Conservation (phyloP, 2,888 invertebrate genomes). For the Acanthosepion lycidas region DNA sequence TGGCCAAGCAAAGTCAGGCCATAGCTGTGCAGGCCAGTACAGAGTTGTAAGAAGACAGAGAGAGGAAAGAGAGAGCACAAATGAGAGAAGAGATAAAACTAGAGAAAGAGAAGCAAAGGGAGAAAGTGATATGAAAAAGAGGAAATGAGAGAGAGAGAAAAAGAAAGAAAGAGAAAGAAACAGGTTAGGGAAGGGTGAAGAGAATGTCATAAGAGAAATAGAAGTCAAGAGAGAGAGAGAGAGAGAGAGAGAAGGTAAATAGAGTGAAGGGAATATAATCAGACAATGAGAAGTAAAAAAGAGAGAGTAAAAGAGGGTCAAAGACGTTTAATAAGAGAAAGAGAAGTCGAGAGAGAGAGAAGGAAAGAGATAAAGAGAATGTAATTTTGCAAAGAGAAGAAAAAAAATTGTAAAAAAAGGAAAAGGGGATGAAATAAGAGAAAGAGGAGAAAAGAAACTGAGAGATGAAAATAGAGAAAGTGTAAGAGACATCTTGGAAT, state of each 20-base stretch:
- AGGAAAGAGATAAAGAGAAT: background rate
- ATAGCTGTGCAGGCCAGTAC: background rate
- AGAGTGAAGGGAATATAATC: background rate
- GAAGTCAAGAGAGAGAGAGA: background rate
- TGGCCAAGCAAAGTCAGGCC: conserved; percentile 33
- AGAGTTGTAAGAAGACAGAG: background rate
- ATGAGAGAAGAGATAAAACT: too few species aligned
- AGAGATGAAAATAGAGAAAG: background rate
- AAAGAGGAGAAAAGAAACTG: background rate
- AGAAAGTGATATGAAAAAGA: background rate
- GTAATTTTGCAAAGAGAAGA: background rate
- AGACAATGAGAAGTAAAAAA: background rate
- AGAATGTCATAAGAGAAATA: background rate
- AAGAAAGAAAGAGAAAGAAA: background rate
- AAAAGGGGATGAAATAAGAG: background rate
- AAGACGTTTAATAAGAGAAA: background rate
- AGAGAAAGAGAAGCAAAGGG: too few species aligned
- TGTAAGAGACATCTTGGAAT: background rate
- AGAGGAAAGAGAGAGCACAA: too few species aligned
- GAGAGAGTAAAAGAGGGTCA: background rate
- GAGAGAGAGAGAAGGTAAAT: background rate
- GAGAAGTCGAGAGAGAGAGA: background rate
- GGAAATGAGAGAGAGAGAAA: background rate
- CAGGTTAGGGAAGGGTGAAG: background rate
- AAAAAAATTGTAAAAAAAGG: too few species aligned